Conservation (phyloP, 2,113 vertebrate species). For the Pomatorhinus ruficollis region DNA sequence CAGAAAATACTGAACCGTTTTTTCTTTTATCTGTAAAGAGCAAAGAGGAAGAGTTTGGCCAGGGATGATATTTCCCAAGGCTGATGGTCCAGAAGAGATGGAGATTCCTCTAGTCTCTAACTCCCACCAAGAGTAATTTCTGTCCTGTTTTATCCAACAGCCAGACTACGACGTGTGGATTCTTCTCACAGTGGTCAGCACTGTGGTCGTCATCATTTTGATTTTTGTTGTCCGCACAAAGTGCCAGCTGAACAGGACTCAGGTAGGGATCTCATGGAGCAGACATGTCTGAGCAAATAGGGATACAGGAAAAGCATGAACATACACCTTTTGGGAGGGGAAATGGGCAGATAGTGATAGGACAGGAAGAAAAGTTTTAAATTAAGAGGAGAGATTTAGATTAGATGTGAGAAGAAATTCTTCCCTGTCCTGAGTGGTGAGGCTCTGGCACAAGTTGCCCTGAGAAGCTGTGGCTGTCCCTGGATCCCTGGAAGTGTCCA, state of each 20-base stretch:
- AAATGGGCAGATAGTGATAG: background rate
- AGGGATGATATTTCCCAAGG: background rate
- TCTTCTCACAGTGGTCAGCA: slow-evolving; percentile 89
- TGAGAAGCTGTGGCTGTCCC: background rate
- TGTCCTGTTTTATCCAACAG: slow-evolving; percentile 69
- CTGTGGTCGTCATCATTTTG: slow-evolving; percentile 84
- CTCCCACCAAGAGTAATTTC: background rate
- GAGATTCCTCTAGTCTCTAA: background rate
- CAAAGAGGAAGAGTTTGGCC: background rate
- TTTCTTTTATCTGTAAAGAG: background rate
- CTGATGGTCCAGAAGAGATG: background rate
- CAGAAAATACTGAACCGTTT: background rate
- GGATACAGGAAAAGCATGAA: background rate
- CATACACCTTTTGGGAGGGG: background rate
- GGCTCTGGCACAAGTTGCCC: background rate
- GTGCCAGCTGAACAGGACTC: slow-evolving; percentile 85
- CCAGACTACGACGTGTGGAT: slow-evolving; percentile 92
- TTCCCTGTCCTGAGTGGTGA: background rate
- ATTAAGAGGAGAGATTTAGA: background rate
- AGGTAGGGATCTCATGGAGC: slow-evolving; percentile 70
- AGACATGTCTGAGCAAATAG: background rate
- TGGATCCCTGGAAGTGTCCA: background rate
- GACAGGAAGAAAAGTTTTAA: background rate
- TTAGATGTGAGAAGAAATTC: background rate
- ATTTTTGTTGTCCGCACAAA: slow-evolving; percentile 87